Evolutionary conservation across 2,113 vertebrate genomes (phyloP), one percentile per base, ranked within the genome.

Genomic region (Ochotona curzoniae): DNA sequence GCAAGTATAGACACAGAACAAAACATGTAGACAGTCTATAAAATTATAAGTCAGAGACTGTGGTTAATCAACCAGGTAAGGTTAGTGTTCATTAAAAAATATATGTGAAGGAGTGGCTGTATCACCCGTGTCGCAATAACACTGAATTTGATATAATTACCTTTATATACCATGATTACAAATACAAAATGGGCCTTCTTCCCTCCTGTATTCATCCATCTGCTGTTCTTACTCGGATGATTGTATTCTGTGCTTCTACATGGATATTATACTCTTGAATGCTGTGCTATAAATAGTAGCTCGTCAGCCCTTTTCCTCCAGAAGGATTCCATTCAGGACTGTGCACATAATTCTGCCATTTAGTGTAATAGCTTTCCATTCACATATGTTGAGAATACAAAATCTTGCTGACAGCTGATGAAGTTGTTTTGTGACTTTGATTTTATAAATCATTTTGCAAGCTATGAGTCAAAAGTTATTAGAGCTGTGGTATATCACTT

Each of bases 361-460:
- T n/a, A 47, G 12, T 64, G 13, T 61, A 14, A 61, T 15, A 81
- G 8, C 20, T 54, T 70, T 73, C 7, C 61, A 26, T 44, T 83
- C 17, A 9, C 78, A 5, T 69, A 5, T 61, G 5, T 54, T 85
- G 23, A 71, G 13, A 61, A 11, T 44, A 23, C 17, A 75, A 83
- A 57, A 1, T 5, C 49, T 84, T 75, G 30, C 4, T 12, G 32
- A 83, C 32, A 3, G 20, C 54, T 76, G 35, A 66, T 30, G 30
- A 69, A 87, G 84, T n/a, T 23, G 18, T 60, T 80, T 87, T 69
- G 12, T 35, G 25, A 21, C 13, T 87, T 91, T 57, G 17, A 44
- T 57, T 10, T 38, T 38, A 57, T 87, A 47, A 87, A n/a, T 90
- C 38, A 88, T 80, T 91, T 35, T 83, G 35, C 57, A 90, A 47